These are phyloP conservation scores for Chelon auratus DNA, from an alignment of 2,797 vertebrate genomes.

Conservation along the genomic window DNA sequence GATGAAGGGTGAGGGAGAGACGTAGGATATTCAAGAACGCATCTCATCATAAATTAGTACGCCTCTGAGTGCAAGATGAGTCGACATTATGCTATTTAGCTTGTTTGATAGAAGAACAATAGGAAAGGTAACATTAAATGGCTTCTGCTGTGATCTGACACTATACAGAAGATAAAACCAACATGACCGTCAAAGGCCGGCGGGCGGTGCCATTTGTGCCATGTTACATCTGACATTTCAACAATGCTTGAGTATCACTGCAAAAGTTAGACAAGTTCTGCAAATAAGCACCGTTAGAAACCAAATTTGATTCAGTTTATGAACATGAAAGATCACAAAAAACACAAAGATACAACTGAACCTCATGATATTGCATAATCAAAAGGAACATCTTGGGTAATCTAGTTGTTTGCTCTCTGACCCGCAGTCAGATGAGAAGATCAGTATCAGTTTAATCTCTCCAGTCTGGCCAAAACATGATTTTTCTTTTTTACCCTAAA, in stretches of 20 bases:
- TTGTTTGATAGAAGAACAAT: no score
- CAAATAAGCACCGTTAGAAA: neutral
- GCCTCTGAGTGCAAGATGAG: no score
- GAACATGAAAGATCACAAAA: neutral
- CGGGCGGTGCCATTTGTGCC: no score
- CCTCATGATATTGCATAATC: neutral
- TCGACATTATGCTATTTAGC: no score
- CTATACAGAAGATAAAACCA: no score
- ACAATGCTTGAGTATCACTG: neutral
- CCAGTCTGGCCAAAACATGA: neutral
- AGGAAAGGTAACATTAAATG: no score
- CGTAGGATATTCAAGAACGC: no score
- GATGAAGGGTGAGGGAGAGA: no score
- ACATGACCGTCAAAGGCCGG: no score
- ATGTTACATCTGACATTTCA: neutral
- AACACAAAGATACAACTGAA: neutral
- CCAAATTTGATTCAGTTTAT: neutral
- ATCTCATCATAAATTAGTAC: no score
- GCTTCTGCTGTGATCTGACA: no score
- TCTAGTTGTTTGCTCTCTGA: constrained; percentile 11
- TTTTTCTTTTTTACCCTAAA: neutral
- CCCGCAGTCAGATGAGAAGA: constrained; percentile 12
- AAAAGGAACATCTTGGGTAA: constrained; percentile 10
- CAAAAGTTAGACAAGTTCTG: neutral
- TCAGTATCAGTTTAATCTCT: constrained; percentile 27